Evolutionary conservation across 2,888 invertebrate genomes (phyloP).

Genomic region (Fabriciana adippe): DNA sequence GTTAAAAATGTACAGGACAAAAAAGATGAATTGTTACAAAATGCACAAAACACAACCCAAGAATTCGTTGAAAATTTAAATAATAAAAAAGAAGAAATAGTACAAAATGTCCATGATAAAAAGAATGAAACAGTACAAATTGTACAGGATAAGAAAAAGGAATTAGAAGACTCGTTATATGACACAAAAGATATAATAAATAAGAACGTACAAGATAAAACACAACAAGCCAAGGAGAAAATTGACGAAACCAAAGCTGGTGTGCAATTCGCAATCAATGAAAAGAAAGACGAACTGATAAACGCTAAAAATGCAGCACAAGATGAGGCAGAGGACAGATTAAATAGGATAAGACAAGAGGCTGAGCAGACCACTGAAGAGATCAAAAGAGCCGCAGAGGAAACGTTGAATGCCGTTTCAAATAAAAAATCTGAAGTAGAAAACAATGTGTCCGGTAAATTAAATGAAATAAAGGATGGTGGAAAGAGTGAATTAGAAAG

Average conservation of each 20-base stretch:
- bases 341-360: conserved; percentile 71
- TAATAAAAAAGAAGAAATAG: conserved; percentile 41
- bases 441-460: conserved; percentile 53
- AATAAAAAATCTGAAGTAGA: conserved; percentile 62
- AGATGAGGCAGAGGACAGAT: conserved; percentile 52
- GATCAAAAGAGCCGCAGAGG: conserved; percentile 71
- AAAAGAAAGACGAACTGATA: conserved; percentile 43
- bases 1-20: conserved; percentile 41
- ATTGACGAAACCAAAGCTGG: conserved; percentile 41
- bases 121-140: conserved; percentile 40
- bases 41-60: conserved; percentile 23
- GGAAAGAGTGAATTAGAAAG: conserved; percentile 56
- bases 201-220: conserved; percentile 42
- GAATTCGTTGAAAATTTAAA: conserved; percentile 28
- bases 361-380: conserved; percentile 73
- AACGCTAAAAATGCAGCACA: conserved; percentile 49
- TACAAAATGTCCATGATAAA: conserved; percentile 46
- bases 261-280: conserved; percentile 41
- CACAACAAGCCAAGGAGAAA: conserved; percentile 39
- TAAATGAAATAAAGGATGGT: conserved; percentile 48
- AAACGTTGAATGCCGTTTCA: conserved; percentile 62
- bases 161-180: conserved; percentile 48
- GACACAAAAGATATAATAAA: conserved; percentile 49
- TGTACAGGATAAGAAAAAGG: conserved; percentile 46
- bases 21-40: conserved; percentile 38